Evolutionary conservation across 2,113 vertebrate genomes (phyloP), one percentile per base, ranked within the genome.

Genomic region (Antechinus flavipes): DNA sequence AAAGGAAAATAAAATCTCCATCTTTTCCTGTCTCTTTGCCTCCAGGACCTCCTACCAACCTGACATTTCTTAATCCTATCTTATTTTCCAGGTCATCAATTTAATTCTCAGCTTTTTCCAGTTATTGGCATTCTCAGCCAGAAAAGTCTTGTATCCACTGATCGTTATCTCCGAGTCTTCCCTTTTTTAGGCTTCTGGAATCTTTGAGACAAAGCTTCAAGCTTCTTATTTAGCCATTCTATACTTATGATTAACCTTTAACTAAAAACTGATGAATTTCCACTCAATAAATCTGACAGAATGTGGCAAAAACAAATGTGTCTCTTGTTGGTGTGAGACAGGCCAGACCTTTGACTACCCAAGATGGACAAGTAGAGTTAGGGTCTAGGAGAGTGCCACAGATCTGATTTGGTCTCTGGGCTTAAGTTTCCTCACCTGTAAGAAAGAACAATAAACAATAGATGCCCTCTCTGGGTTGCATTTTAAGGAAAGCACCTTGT

Each of bases 1-100:
- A 94, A 97, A 93, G 61, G 89, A 96, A 92, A 61, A 90, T 90
- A 95, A 91, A 91, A 12, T 94, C 55, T 91, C 54, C 49, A 50
- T 94, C 94, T 96, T 91, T 94, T 97, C 47, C 95, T 93, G 26
- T 97, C 61, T 93, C 95, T 97, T 91, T 97, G 93, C 91, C 93
- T 97, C 91, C 46, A 58, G 97, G 98, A 96, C 25, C 89, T 49
- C 93, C 93, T 19, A 56, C 19, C 92, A 97, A 97, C 92, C 61
- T 97, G 98, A 97, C 96, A 98, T 98, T 99, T 98, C 96, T 46
- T 97, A 98, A 98, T 97, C 93, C 97, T 98, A 94, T 96, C 91
- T 98, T 97, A 95, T 97, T 98, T 98, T 98, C 93, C 90, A 97
- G 97, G 97, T 97, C 96, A 98, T 97, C 94, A 54, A 93, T 92